phyloP scores from a whole-genome alignment of 1,140 invertebrate species.

The Antheraea pernyi region DNA sequence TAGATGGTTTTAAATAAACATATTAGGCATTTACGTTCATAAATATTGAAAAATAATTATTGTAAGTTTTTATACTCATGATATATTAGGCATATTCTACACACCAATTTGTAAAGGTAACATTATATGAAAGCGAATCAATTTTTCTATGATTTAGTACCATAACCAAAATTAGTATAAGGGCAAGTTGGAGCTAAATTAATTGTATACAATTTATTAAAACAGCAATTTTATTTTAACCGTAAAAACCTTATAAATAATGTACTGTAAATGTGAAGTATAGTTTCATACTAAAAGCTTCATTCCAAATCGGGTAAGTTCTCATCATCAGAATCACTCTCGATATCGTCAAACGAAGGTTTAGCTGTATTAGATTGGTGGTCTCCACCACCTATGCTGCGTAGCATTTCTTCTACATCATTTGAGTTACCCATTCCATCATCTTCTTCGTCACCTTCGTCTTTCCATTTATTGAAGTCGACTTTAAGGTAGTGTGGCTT shows the following conservation, averaged over 20 bases:
- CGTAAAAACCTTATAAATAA: slow-evolving; percentile 74
- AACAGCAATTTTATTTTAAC: slow-evolving; percentile 65
- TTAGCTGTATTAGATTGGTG: slow-evolving; percentile 42
- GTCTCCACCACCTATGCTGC: slow-evolving; percentile 58
- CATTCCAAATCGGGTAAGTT: slow-evolving; percentile 73
- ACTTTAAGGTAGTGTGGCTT: slow-evolving; percentile 98
- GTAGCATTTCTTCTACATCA: slow-evolving; percentile 62
- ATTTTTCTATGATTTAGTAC: neutral
- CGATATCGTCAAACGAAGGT: slow-evolving; percentile 67
- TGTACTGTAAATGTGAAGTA: slow-evolving; percentile 59
- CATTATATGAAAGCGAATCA: too few relatives aligned
- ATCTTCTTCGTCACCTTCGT: slow-evolving; percentile 85
- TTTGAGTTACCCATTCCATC: slow-evolving; percentile 40
- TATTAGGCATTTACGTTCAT: too few relatives aligned
- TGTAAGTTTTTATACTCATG: too few relatives aligned
- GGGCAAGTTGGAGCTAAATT: neutral
- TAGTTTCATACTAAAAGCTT: slow-evolving; percentile 30
- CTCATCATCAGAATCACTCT: slow-evolving; percentile 72
- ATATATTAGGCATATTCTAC: too few relatives aligned
- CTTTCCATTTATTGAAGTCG: slow-evolving; percentile 98
- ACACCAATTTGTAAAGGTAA: too few relatives aligned
- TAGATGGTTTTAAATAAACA: too few relatives aligned
- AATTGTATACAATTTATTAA: neutral
- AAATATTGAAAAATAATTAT: too few relatives aligned
- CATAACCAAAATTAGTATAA: neutral